phyloP scores from a whole-genome alignment of 2,113 vertebrate genomes.

The Caretta caretta region DNA sequence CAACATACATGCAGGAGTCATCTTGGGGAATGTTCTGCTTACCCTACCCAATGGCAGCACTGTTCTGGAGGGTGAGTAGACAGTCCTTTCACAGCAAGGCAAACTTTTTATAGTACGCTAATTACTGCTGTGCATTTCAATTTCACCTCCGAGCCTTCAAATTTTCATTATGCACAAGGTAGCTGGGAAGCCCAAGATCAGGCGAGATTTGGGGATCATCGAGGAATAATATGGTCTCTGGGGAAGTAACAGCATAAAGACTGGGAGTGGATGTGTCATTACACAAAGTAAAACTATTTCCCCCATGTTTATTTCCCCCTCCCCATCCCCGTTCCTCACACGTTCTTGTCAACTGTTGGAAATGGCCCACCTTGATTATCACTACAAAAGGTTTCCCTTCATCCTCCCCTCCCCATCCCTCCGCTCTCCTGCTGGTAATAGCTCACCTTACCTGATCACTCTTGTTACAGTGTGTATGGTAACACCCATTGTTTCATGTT shows the following conservation, averaged over 20 bases:
- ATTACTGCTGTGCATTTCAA: background rate
- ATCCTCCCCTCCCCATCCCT: no score
- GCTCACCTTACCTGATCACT: no score
- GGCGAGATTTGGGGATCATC: background rate
- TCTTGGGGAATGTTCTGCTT: background rate
- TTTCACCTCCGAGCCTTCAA: background rate
- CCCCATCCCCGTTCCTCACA: no score
- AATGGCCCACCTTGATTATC: no score
- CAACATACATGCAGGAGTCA: background rate
- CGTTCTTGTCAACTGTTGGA: no score
- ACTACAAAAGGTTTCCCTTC: no score
- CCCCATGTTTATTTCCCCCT: no score
- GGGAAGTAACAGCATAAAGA: background rate
- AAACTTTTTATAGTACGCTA: background rate
- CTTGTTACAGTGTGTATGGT: no score
- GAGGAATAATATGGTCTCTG: rapidly evolving
- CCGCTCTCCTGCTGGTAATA: no score
- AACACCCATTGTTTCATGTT: no score
- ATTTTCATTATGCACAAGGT: background rate
- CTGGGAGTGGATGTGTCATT: no score
- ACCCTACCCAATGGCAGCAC: background rate
- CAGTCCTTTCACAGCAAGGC: background rate
- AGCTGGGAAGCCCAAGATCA: background rate
- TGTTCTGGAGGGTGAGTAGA: background rate
- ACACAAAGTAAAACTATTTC: no score